Evolutionary conservation across 2,113 vertebrate species (phyloP), one percentile per base, ranked within the genome.

Genomic region (Actenoides hombroni): DNA sequence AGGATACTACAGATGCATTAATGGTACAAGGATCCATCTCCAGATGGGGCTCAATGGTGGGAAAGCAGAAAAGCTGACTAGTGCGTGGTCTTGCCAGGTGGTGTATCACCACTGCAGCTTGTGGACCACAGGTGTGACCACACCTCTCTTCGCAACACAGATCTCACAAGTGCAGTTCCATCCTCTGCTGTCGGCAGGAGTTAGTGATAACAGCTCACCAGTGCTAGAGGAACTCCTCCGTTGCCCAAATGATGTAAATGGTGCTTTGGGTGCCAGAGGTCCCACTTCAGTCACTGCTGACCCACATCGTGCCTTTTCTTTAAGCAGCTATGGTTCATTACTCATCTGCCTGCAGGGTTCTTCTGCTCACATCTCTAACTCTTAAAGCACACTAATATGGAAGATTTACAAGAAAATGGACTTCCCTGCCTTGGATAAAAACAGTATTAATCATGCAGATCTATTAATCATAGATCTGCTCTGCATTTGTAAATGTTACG

Each of bases 321-420:
- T 60, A 64, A 64, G 83, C 71, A 90, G 53, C 57, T 61, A 40
- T 44, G 46, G 68, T 31, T 88, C 68, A 51, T 86, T 77, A 53
- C 31, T 76, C 57, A 71, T 42, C 63, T 42, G 48, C 42, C 44
- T 17, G 71, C 70, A 73, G 54, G 23, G 40, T 37, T 54, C 5
- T 81, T 56, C 70, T 29, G 13, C 23, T 81, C 56, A 74, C n/a
- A 39, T 59, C 54, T 77, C 86, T 79, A 93, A 67, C 73, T 70
- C 64, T 56, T 85, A 71, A 84, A 64, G 65, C 74, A 77, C 49
- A n/a, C 42, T 80, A 93, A 83, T 44, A 57, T 0, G 10, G 71
- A 79, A 87, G 67, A 79, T n/a, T 79, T 77, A 83, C 54, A 74
- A 54, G 88, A 91, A 94, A 94, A 90, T 61, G 46, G 40, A 96